Conservation (phyloP, 2,888 invertebrate species). For the Amphipoea lucens region DNA sequence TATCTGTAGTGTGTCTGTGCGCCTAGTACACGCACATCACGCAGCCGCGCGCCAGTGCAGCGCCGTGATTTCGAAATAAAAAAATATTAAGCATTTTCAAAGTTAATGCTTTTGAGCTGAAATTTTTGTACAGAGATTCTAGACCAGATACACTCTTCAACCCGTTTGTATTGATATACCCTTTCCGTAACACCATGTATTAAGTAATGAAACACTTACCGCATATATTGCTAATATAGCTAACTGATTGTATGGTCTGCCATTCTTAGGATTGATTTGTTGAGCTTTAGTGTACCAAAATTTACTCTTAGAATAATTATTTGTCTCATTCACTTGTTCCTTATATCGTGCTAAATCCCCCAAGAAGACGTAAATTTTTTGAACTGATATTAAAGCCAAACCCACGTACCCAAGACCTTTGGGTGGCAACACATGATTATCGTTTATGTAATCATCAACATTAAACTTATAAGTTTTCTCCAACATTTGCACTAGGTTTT, state of each 20-base stretch:
- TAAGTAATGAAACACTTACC: constrained; percentile 87
- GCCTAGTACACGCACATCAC: no score
- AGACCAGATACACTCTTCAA: no score
- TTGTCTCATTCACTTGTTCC: constrained; percentile 95
- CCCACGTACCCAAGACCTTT: constrained; percentile 92
- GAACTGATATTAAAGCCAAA: constrained; percentile 95
- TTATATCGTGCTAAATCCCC: constrained; percentile 98
- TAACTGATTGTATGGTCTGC: constrained; percentile 98
- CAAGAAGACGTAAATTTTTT: constrained; percentile 96
- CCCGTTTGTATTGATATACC: no score
- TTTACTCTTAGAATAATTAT: constrained; percentile 93
- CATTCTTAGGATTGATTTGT: constrained; percentile 98
- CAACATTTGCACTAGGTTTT: constrained; percentile 92
- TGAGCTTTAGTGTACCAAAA: constrained; percentile 98
- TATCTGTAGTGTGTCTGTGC: no score
- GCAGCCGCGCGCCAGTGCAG: no score
- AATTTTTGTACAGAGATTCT: no score
- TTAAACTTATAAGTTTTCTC: constrained; percentile 94
- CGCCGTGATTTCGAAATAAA: no score
- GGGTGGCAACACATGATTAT: constrained; percentile 90
- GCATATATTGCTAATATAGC: constrained; percentile 96
- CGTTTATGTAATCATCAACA: constrained; percentile 91
- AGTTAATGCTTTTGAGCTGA: no score
- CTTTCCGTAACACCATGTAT: no score
- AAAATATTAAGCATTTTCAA: no score